These are phyloP conservation scores for Anarsia innoxiella DNA, from an alignment of 2,888 invertebrate species.

Conservation along the genomic window DNA sequence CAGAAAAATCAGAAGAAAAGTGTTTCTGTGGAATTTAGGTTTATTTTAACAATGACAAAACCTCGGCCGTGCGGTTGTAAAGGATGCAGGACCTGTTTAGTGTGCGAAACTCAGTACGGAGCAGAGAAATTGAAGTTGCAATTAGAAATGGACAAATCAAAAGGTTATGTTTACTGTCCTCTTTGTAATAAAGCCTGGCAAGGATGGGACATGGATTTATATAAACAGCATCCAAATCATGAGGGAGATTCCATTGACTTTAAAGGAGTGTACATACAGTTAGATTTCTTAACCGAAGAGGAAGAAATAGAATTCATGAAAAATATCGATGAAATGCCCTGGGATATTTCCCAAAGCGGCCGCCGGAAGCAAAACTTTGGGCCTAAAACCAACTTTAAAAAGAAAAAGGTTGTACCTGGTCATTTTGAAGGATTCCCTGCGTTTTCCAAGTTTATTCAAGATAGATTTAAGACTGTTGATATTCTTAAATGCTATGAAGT, in stretches of 20 bases:
- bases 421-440: conserved; percentile 91
- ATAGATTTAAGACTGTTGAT: conserved; percentile 78
- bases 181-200: conserved; percentile 83
- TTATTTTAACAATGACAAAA: conserved; percentile 78
- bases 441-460: conserved; percentile 85
- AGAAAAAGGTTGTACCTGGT: conserved; percentile 85
- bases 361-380: conserved; percentile 98
- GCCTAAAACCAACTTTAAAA: conserved; percentile 98
- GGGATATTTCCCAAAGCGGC: conserved; percentile 96
- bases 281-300: conserved; percentile 81
- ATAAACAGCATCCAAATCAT: conserved; percentile 81
- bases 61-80: conserved; percentile 93
- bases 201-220: conserved; percentile 79
- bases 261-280: conserved; percentile 80
- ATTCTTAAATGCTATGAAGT: conserved; percentile 83
- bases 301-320: conserved; percentile 81
- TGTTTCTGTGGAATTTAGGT: no score
- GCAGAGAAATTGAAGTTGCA: conserved; percentile 49
- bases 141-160: conserved; percentile 61
- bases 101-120: conserved; percentile 83
- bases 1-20: no score
- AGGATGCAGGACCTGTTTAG: conserved; percentile 90
- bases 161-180: conserved; percentile 84
- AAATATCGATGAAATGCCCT: conserved; percentile 85
- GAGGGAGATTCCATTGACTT: conserved; percentile 74